Base-by-base conservation (phyloP, 2,888 invertebrate species). In the Druceiella hillmani region DNA sequence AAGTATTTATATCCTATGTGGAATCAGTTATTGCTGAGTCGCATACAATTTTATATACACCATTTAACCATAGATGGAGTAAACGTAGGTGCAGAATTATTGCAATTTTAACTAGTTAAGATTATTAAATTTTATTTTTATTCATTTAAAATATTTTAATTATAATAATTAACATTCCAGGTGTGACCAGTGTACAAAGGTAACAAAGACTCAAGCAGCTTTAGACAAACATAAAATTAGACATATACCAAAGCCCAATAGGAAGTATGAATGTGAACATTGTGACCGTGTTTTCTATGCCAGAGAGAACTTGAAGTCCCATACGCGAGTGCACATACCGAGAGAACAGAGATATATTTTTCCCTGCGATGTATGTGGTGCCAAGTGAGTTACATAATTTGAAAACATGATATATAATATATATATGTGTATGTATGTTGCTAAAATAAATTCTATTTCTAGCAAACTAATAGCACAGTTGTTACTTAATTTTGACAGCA, bases 161-260 rank as follows among this genome's bases (percentile, higher is more conserved):
- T 3, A 13, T 17, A 27, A 17, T 38, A 22, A 36, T 30, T 38
- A 24, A 17, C 36, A 22, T 46, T 50, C 32, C 52, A 75, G 74
- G 20, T 75, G 75, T 55, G 70, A 73, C 44, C 65, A 69, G 55
- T 75, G 74, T 49, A 66, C 69, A n/a, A 62, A 68, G 47, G 64
- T 70, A 47, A 64, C 70, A 24, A 71, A 69, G 56, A 61, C 70
- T 4, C 38, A 64, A 43, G 57, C 64, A 33, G 67, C 69, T 9
- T 55, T 73, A 43, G 62, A 67, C 44, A 70, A 68, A 50, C 75
- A 75, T 51, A 69, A 70, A 51, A 57, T 70, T 58, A 60, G 68
- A 45, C 75, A 75, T 48, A 51, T 74, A 48, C 74, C 74, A n/a
- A 74, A 74, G 54, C 59, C 67, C 1, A 69, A 73, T 40, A 58